phyloP scores from a whole-genome alignment of 2,797 vertebrate genomes.

The Paedocypris micromegethes region DNA sequence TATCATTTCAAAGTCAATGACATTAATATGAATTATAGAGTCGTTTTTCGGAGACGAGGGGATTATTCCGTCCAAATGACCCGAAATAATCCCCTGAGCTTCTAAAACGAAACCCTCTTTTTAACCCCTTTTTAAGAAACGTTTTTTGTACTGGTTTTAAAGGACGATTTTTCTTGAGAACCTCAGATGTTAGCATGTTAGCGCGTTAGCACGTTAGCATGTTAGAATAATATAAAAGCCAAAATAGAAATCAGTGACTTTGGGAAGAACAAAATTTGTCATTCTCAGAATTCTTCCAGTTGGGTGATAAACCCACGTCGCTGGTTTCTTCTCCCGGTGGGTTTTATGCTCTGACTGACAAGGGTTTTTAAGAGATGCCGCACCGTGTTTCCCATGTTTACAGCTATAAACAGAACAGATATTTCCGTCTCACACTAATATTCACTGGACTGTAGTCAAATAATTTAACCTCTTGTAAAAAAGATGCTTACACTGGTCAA shows the following conservation, averaged over 20 bases:
- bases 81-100: conserved; percentile 5
- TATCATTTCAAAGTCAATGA: conserved; percentile 12
- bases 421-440: conserved; percentile 26
- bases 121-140: no score
- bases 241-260: no score
- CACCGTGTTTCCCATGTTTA: conserved; percentile 33
- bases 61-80: neutral
- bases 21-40: conserved; percentile 12
- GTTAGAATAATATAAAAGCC: no score
- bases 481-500: no score
- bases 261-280: neutral
- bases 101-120: conserved; percentile 5
- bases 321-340: conserved; percentile 1
- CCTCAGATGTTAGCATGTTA: no score
- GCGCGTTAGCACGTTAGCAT: no score
- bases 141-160: no score
- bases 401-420: conserved; percentile 16
- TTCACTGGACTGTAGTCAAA: conserved; percentile 20
- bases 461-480: conserved; percentile 6
- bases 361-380: conserved; percentile 5
- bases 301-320: neutral
- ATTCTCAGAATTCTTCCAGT: neutral
- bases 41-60: conserved; percentile 18
- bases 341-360: conserved; percentile 21
- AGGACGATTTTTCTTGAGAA: no score